Conservation (phyloP, 2,888 invertebrate genomes). For the Trisateles emortualis region DNA sequence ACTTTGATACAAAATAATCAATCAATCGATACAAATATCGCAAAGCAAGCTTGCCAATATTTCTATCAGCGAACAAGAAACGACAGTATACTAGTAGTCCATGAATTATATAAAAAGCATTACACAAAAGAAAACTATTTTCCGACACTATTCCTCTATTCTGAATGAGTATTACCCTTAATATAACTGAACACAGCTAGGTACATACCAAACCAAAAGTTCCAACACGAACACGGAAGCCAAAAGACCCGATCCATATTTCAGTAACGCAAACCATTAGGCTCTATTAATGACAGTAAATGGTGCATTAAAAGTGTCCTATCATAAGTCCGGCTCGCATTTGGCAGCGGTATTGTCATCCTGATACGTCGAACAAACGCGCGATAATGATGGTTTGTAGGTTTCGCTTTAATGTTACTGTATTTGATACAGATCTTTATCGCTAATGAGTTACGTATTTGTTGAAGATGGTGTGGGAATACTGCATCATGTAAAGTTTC, state of each 20-base stretch:
- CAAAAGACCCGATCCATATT: conserved; percentile 57
- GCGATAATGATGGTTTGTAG: conserved; percentile 66
- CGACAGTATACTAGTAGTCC: no score
- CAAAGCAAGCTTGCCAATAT: no score
- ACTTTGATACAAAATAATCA: no score
- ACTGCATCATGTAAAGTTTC: no score
- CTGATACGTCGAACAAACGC: conserved; percentile 83
- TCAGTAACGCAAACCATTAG: conserved; percentile 61
- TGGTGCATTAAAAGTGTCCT: conserved; percentile 78
- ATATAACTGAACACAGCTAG: background rate
- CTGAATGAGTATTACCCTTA: background rate
- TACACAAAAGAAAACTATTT: no score
- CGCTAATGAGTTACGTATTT: background rate
- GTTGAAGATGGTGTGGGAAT: no score
- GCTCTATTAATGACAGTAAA: conserved; percentile 70
- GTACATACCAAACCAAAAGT: conserved; percentile 1
- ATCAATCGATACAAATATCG: no score
- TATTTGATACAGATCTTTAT: conserved; percentile 25
- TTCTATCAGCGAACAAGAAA: no score
- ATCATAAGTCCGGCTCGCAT: conserved; percentile 75
- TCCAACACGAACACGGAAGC: conserved; percentile 53
- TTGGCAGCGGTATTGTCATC: conserved; percentile 82
- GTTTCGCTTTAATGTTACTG: conserved; percentile 36
- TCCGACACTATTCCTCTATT: no score
- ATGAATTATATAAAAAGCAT: no score